A percentile compares a stretch with the other conserved stretches of the same genome.
phyloP scores from a whole-genome alignment of 1,140 invertebrate genomes.

The Zaprionus nigranus region DNA sequence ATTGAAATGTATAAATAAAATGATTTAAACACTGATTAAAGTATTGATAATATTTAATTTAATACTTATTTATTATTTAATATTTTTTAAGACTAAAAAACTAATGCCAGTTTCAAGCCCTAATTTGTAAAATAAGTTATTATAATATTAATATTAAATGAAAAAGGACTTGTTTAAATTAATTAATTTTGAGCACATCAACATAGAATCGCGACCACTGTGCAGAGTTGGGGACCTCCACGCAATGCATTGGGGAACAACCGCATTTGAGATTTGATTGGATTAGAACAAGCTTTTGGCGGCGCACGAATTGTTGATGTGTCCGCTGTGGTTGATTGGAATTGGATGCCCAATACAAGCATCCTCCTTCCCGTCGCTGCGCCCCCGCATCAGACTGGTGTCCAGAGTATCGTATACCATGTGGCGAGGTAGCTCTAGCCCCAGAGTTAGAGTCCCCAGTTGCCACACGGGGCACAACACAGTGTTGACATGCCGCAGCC shows the following conservation, averaged over 20 bases:
- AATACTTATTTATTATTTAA: too few species aligned
- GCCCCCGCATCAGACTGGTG: neutral
- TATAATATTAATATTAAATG: too few species aligned
- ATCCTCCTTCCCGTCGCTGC: neutral
- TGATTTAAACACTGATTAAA: too few species aligned
- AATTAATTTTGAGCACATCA: neutral
- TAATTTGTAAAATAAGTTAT: too few species aligned
- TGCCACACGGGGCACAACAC: conserved; percentile 12
- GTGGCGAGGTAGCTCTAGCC: neutral
- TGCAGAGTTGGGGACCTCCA: neutral
- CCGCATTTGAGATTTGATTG: conserved; percentile 73
- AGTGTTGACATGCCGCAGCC: conserved; percentile 54
- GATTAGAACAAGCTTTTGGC: conserved; percentile 74
- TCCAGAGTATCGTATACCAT: conserved; percentile 7
- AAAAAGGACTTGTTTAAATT: too few species aligned
- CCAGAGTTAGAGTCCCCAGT: neutral
- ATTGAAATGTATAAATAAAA: too few species aligned
- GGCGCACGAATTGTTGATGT: conserved; percentile 61
- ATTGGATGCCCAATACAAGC: conserved; percentile 15
- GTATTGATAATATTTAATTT: too few species aligned
- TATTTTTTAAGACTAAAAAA: too few species aligned
- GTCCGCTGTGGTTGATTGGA: conserved; percentile 57
- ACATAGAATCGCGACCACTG: conserved; percentile 5
- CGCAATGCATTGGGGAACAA: conserved; percentile 44
- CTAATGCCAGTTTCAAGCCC: too few species aligned